Base-by-base conservation (phyloP, 2,113 vertebrate genomes). In the Pygoscelis adeliae region DNA sequence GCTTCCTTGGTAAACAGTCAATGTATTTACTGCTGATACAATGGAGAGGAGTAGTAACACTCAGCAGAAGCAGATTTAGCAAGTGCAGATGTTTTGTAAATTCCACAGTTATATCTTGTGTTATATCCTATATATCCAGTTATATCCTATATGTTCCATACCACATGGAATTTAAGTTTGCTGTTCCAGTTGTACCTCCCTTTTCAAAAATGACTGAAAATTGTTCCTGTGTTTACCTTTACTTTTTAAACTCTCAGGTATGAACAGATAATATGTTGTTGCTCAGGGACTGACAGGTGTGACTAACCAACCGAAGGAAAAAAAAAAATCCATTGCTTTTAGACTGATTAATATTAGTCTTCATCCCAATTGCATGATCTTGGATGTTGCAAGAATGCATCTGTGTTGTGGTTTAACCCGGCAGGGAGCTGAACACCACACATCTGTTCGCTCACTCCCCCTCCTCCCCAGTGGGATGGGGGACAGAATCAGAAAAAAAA, bases 11-110 rank as follows among this genome's bases (percentile, higher is more conserved):
- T 49, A 94, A 97, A 89, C 32, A 89, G 58, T 67, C n/a, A 46
- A 30, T 73, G 46, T 65, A 83, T 96, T 96, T 94, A 91, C 77
- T 83, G 47, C 67, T 94, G 94, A 92, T 93, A 79, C 78, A 91
- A 97, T 44, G 40, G 46, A 91, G 29, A 90, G 50, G 23, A 90
- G 15, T 69, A 96, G 63, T 85, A 87, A 78, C 65, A 70, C 44
- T 90, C 21, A 62, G 52, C 49, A 89, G 47, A 95, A 96, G 46
- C 6, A 70, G 49, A 30, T 38, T 38, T 94, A 42, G 17, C 69
- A 42, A 62, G 27, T 67, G 25, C 18, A 86, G 32, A 67, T 2
- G 2, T 44, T 62, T 67, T 90, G 53, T 7, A 91, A 55, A 76
- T 79, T 56, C 21, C 59, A 63, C 17, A 25, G 30, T 70, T 74